Base-by-base conservation (phyloP, 2,888 invertebrate genomes). In the Hirudinaria manillensis region DNA sequence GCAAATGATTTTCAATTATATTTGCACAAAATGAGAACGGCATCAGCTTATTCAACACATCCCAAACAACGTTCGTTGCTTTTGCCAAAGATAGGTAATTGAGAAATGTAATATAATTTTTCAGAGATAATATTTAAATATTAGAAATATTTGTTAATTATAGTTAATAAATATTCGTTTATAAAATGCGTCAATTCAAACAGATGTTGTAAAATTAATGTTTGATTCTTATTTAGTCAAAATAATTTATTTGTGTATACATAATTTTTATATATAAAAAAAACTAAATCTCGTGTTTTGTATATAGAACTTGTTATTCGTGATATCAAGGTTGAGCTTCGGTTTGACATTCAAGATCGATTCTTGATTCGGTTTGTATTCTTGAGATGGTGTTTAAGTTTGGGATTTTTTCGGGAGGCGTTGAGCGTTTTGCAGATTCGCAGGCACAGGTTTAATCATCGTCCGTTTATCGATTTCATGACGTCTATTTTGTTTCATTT, bases 331-430 rank as follows among this genome's bases (percentile, higher is more conserved):
- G 61, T 61, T 61, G 61, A 45, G 45, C 29, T 7, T 24, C 21
- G 24, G 4, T n/a, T 61, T 61, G 61, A 61, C 61, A 61, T 61
- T 61, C 61, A 61, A n/a, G 61, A n/a, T n/a, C n/a, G n/a, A 27
- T 61, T 61, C 29, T 61, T 61, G 61, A 27, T 29, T 61, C 29
- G 61, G 24, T 29, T 4, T 7, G 10, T 61, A 24, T 27, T 61
- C n/a, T 19, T 29, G 61, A 7, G 61, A 68, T 68, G 68, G 68
- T 68, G n/a, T 68, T 68, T 34, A 68, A 68, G 32, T 68, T 68
- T 68, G 68, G 68, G 29, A 68, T 68, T 34, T 68, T 68, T 68
- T 68, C 68, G n/a, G 68, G 68, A 68, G 36, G 36, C 36, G 32
- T 68, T 32, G 68, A 68, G 34, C 68, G 27, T 68, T 32, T 27